phyloP scores from a whole-genome alignment of 2,113 vertebrate genomes.

The Eupsittula cactorum region DNA sequence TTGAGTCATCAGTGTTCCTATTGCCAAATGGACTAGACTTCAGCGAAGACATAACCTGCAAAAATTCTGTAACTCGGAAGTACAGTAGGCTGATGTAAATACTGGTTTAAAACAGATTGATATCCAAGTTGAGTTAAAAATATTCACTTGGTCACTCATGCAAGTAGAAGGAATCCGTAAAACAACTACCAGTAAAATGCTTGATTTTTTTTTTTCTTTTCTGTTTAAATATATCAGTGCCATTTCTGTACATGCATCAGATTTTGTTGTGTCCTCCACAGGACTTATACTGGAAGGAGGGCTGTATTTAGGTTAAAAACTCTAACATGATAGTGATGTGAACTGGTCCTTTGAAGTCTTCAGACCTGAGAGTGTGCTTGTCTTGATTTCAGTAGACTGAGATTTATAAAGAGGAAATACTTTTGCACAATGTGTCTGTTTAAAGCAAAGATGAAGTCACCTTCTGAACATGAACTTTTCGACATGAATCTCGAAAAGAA shows the following conservation, averaged over 20 bases:
- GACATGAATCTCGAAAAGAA: not conserved
- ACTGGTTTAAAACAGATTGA: not conserved
- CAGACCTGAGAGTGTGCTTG: not conserved
- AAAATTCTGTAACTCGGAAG: not conserved
- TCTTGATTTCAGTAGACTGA: not conserved
- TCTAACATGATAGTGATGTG: fast-evolving
- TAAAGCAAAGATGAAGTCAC: not conserved
- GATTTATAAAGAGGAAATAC: not conserved
- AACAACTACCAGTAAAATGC: not conserved
- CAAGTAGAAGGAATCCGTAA: not conserved
- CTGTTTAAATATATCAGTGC: not conserved
- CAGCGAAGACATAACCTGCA: not conserved
- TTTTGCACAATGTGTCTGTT: not conserved
- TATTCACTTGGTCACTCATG: not conserved
- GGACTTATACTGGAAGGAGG: not conserved
- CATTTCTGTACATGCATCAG: not conserved
- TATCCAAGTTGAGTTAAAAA: not conserved
- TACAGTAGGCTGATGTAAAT: not conserved
- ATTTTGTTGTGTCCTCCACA: not conserved
- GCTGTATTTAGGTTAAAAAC: not conserved
- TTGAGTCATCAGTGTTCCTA: not conserved
- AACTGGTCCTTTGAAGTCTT: not conserved
- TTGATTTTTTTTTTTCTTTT: not conserved
- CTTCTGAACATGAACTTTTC: not conserved
- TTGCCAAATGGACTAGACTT: not conserved